phyloP scores from a whole-genome alignment of 2,797 vertebrate species.

The Brotula barbata region DNA sequence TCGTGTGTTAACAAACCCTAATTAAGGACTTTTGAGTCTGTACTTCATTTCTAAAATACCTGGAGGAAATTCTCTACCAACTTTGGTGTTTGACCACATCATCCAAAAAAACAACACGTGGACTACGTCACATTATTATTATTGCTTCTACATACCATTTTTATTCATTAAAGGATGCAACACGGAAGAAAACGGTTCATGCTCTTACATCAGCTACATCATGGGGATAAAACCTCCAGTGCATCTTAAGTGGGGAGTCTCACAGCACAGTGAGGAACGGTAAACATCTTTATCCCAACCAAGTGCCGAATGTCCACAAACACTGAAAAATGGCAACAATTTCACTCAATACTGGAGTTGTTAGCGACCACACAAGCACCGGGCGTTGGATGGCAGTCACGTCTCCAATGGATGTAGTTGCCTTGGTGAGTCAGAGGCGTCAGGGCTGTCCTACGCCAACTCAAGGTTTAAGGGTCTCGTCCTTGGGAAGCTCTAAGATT shows the following conservation, averaged over 20 bases:
- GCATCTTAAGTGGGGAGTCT: conserved; percentile 46
- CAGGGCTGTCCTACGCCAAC: background rate
- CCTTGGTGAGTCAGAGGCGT: conserved; percentile 2
- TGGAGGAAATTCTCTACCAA: too few relatives aligned
- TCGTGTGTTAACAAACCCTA: too few relatives aligned
- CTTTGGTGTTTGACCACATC: too few relatives aligned
- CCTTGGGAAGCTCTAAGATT: conserved; percentile 81
- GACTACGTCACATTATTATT: too few relatives aligned
- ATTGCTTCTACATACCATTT: too few relatives aligned
- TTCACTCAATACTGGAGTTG: conserved; percentile 1
- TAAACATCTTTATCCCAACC: conserved; percentile 8
- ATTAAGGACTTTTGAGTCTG: too few relatives aligned
- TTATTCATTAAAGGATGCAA: too few relatives aligned
- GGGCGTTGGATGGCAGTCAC: background rate
- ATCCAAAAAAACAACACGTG: too few relatives aligned
- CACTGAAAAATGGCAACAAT: too few relatives aligned
- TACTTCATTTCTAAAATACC: too few relatives aligned
- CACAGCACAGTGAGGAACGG: background rate
- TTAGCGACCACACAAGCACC: conserved; percentile 1
- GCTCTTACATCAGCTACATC: background rate
- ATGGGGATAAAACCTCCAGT: conserved; percentile 5
- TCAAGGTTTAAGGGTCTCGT: conserved; percentile 74
- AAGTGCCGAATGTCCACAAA: conserved; percentile 1
- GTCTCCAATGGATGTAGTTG: background rate
- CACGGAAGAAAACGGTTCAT: background rate